Evolutionary conservation across 2,113 vertebrate genomes (phyloP).

Genomic region (Onychostruthus taczanowskii): DNA sequence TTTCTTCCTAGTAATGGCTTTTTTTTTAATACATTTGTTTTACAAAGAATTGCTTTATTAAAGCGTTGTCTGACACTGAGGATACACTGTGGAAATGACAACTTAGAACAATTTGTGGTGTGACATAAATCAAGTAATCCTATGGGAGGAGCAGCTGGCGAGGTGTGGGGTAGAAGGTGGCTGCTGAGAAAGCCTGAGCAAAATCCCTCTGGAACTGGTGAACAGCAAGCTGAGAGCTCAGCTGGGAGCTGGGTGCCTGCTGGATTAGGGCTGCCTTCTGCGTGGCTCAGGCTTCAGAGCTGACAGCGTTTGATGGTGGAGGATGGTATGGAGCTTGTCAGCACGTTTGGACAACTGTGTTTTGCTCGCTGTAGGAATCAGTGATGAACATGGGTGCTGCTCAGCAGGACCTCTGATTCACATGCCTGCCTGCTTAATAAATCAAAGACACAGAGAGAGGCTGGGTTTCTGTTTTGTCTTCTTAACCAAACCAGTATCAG

Average conservation of each 20-base stretch:
- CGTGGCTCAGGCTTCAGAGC: background rate
- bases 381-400: background rate
- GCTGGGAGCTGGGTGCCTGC: background rate
- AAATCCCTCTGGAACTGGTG: background rate
- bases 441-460: background rate
- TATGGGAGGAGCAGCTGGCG: background rate
- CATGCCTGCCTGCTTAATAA: background rate
- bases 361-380: background rate
- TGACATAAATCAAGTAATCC: background rate
- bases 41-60: background rate
- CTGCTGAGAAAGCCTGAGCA: background rate
- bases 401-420: background rate
- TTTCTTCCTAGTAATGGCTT: background rate
- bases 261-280: background rate
- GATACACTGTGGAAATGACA: background rate
- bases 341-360: rapidly evolving
- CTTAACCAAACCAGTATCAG: background rate
- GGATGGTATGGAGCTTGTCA: background rate
- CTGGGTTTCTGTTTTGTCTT: background rate
- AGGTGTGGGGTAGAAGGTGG: background rate
- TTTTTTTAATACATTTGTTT: background rate
- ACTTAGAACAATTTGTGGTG: background rate
- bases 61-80: background rate
- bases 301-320: background rate
- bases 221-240: background rate